Conservation (phyloP, 2,888 invertebrate genomes). For the Hypercompe scribonia region DNA sequence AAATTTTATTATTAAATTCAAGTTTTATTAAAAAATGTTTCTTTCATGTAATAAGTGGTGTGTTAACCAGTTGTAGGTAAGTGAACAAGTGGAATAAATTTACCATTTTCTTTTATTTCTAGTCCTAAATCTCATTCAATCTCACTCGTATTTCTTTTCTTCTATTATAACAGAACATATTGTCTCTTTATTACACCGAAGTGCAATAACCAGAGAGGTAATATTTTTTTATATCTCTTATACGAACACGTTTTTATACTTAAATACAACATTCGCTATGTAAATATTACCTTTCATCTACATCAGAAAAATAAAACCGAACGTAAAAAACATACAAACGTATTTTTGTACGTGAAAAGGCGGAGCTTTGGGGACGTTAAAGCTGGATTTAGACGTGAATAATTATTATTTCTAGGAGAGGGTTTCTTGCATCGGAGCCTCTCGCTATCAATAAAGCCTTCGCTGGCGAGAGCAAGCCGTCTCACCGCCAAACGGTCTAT, state of each 20-base stretch:
- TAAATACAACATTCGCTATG: constrained; percentile 47
- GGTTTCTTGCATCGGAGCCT: constrained; percentile 45
- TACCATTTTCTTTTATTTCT: constrained; percentile 28
- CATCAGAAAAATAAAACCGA: constrained; percentile 45
- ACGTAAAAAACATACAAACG: constrained; percentile 44
- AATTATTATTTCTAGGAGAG: constrained; percentile 57
- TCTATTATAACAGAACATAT: constrained; percentile 38
- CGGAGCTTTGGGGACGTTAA: constrained; percentile 37
- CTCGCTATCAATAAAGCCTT: constrained; percentile 65
- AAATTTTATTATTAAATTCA: neutral
- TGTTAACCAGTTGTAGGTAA: constrained; percentile 15
- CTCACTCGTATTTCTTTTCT: constrained; percentile 26
- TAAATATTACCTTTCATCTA: constrained; percentile 49
- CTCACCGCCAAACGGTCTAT: constrained; percentile 69
- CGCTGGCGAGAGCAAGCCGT: constrained; percentile 48
- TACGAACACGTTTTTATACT: constrained; percentile 51
- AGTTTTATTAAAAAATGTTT: neutral
- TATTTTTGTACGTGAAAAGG: constrained; percentile 40
- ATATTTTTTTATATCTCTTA: constrained; percentile 53
- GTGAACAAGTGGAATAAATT: constrained; percentile 28
- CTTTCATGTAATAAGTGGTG: neutral
- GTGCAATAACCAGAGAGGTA: constrained; percentile 45
- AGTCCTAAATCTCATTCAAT: constrained; percentile 39
- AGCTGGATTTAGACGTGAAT: constrained; percentile 58
- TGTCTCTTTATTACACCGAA: constrained; percentile 44